A percentile compares a stretch with the other conserved stretches of the same genome.
phyloP scores from a whole-genome alignment of 1,140 invertebrate genomes.

The Brachionus angularis region DNA sequence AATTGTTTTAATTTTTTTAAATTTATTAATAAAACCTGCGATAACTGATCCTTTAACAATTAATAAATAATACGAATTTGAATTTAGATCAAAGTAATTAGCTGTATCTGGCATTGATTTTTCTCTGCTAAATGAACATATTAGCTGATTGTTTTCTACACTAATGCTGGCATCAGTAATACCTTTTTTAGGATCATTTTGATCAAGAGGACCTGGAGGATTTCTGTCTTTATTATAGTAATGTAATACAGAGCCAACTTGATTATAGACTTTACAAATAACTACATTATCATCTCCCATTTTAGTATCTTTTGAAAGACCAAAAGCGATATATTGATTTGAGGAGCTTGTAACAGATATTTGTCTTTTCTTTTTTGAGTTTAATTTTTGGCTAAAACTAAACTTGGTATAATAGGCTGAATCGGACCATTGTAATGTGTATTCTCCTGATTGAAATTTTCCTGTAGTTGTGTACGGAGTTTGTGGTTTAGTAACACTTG shows the following conservation, averaged over 20 bases:
- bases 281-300: slow-evolving; percentile 17
- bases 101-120: not conserved
- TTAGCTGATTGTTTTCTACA: not conserved
- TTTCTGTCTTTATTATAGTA: not conserved
- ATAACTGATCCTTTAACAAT: slow-evolving; percentile 11
- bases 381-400: too few relatives aligned
- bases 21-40: not conserved
- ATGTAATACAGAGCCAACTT: not conserved
- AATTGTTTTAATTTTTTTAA: not conserved
- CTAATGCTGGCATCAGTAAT: not conserved
- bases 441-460: too few relatives aligned
- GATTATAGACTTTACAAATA: slow-evolving; percentile 4
- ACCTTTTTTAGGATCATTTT: slow-evolving; percentile 22
- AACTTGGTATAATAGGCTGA: too few relatives aligned
- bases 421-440: too few relatives aligned
- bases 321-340: too few relatives aligned
- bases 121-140: not conserved
- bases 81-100: not conserved
- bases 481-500: too few relatives aligned
- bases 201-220: not conserved
- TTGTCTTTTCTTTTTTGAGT: too few relatives aligned
- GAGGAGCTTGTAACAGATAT: too few relatives aligned
- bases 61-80: not conserved
- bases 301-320: slow-evolving; percentile 10
- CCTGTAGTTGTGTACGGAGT: too few relatives aligned